A percentile compares a stretch with the other conserved stretches of the same genome.
Evolutionary conservation across 1,140 invertebrate genomes (phyloP).

Genomic region (Phenacoccus solenopsis): DNA sequence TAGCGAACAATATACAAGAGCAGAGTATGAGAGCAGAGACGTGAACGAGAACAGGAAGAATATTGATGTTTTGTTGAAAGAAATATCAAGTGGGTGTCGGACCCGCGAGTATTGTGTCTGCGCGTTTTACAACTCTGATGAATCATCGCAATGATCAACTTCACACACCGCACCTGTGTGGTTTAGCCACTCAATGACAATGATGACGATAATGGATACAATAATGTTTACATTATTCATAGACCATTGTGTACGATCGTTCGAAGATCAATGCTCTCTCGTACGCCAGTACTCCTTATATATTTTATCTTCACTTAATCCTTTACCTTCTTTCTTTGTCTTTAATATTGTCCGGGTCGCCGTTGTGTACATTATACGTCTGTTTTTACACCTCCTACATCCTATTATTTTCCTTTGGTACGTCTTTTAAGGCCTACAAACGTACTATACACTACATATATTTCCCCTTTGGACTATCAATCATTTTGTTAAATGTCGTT

Average conservation of each 20-base stretch:
- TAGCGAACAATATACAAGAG: too few species aligned
- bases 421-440: not conserved
- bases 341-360: not conserved
- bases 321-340: conserved; percentile 12
- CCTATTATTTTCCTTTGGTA: not conserved
- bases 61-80: conserved; percentile 18
- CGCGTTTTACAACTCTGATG: conserved; percentile 10
- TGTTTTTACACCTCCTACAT: conserved; percentile 17
- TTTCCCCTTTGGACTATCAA: not conserved
- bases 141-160: conserved; percentile 16
- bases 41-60: conserved; percentile 8
- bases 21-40: too few species aligned
- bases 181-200: conserved; percentile 16
- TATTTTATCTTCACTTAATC: conserved; percentile 1
- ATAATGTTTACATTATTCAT: conserved; percentile 18
- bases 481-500: conserved; percentile 5
- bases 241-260: conserved; percentile 12
- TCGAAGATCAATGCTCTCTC: conserved; percentile 17
- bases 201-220: conserved; percentile 16
- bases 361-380: not conserved
- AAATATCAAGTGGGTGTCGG: conserved; percentile 16
- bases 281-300: not conserved
- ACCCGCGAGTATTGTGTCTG: conserved; percentile 5
- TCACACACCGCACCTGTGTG: conserved; percentile 15
- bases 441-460: not conserved